phyloP scores from a whole-genome alignment of 2,113 vertebrate genomes.

The Pavo muticus region DNA sequence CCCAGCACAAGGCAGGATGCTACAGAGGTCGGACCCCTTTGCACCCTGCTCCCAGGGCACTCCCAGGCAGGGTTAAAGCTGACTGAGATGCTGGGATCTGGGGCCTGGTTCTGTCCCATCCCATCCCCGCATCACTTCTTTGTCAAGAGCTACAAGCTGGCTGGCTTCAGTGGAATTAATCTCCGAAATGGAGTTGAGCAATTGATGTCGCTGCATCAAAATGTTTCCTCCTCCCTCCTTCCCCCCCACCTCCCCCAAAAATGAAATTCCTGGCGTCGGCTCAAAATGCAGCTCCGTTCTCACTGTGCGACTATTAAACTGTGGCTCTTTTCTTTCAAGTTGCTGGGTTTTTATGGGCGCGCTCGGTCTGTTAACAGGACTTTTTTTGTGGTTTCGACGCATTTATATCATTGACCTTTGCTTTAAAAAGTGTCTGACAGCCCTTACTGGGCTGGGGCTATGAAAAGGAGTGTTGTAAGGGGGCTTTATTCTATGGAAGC shows the following conservation, averaged over 20 bases:
- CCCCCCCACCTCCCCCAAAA: not conserved
- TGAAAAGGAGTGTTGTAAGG: constrained; percentile 78
- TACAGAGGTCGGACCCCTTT: not conserved
- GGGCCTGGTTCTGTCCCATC: not conserved
- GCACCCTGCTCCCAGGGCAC: not conserved
- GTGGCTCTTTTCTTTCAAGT: constrained; percentile 66
- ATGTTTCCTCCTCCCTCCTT: constrained; percentile 33
- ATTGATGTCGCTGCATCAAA: constrained; percentile 51
- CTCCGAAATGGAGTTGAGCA: constrained; percentile 14
- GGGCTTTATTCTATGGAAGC: constrained; percentile 73
- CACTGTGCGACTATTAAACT: constrained; percentile 61
- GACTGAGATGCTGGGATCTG: not conserved
- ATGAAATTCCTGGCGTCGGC: constrained; percentile 63
- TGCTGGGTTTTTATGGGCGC: constrained; percentile 63
- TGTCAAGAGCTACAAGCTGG: not conserved
- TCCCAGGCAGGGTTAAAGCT: not conserved
- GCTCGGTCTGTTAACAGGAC: constrained; percentile 69
- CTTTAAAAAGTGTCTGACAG: constrained; percentile 72
- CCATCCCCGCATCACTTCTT: not conserved
- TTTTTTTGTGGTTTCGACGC: constrained; percentile 41
- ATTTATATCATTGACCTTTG: constrained; percentile 79
- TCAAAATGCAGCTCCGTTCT: constrained; percentile 41
- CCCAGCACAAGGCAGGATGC: not conserved
- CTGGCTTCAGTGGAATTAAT: constrained; percentile 42
- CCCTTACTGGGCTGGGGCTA: constrained; percentile 58